Evolutionary conservation across 2,797 vertebrate species (phyloP), one percentile per base, ranked within the genome.

Genomic region (Catharus ustulatus): DNA sequence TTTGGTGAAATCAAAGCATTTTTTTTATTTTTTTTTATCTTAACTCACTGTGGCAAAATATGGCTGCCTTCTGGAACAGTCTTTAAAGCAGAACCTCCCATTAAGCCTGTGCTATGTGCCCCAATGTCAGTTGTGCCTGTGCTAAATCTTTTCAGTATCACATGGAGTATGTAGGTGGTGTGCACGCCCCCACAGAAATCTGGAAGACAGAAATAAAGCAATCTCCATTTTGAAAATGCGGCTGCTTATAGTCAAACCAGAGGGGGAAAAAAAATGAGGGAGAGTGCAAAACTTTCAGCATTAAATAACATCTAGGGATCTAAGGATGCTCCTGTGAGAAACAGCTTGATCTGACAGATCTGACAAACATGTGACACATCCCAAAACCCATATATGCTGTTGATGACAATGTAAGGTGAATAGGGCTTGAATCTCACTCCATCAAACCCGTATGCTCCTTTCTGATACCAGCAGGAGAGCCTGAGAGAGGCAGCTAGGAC

Each of bases 231-330:
- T 21, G 67, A 82, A 85, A 92, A 48, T 18, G 7, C 22, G 48
- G 22, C 42, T 64, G 12, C 10, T 75, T 69, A 29, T 29, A 73
- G 83, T n/a, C 21, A 93, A 64, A 10, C 4, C 6, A 38, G 15
- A 6, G 13, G 5, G 4, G 3, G 2, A 6, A 6, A 6, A n/a
- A 19, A 5, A 17, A 18, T 5, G 5, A 79, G 24, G 9, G 43
- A 48, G 9, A 45, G 9, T 13, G 11, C 26, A 79, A 76, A 64
- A 23, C 6, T n/a, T 14, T 51, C 40, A 58, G 15, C 26, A 43
- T 17, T 13, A 42, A 13, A 12, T 22, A 72, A 42, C 23, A 32
- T 14, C 5, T 16, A 21, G 24, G 10, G 15, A 71, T 23, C 10
- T 9, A 23, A 11, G 13, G 15, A 68, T 32, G 26, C 26, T 84